These are phyloP conservation scores for Peromyscus attwateri DNA, from an alignment of 2,797 vertebrate species.

Conservation along the genomic window DNA sequence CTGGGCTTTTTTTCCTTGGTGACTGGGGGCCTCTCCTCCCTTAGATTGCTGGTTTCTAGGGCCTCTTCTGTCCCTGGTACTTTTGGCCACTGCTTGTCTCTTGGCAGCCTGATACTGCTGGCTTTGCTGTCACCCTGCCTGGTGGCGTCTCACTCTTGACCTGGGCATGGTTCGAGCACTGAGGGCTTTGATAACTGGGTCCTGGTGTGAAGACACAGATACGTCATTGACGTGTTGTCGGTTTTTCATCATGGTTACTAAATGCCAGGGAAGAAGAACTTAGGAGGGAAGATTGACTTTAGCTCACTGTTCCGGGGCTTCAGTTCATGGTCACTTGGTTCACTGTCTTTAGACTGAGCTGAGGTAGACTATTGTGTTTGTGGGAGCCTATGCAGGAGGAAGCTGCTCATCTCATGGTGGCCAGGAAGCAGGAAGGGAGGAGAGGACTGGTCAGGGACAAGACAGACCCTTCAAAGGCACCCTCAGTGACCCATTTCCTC, in stretches of 20 bases:
- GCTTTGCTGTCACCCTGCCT: neutral
- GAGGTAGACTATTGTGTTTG: neutral
- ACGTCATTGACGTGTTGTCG: neutral
- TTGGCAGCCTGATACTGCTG: neutral
- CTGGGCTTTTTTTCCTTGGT: neutral
- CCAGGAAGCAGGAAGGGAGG: neutral
- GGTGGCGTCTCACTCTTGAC: neutral
- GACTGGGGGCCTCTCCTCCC: neutral
- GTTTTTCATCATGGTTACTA: no score
- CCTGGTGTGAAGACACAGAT: no score
- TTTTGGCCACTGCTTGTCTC: neutral
- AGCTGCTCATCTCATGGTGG: neutral
- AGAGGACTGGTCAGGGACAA: neutral
- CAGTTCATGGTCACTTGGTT: neutral
- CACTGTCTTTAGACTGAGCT: neutral
- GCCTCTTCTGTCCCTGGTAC: neutral
- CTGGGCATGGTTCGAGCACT: neutral
- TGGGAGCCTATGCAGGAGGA: neutral
- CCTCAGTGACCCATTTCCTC: neutral
- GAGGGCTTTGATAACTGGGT: neutral
- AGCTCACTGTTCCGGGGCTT: neutral
- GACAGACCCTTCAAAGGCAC: neutral
- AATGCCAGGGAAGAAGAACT: neutral
- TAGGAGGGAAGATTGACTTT: neutral
- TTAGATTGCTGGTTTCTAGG: neutral